A percentile compares a stretch with the other conserved stretches of the same genome.
Conservation (phyloP, 2,888 invertebrate species). For the Branchipolynoe longqiensis region DNA sequence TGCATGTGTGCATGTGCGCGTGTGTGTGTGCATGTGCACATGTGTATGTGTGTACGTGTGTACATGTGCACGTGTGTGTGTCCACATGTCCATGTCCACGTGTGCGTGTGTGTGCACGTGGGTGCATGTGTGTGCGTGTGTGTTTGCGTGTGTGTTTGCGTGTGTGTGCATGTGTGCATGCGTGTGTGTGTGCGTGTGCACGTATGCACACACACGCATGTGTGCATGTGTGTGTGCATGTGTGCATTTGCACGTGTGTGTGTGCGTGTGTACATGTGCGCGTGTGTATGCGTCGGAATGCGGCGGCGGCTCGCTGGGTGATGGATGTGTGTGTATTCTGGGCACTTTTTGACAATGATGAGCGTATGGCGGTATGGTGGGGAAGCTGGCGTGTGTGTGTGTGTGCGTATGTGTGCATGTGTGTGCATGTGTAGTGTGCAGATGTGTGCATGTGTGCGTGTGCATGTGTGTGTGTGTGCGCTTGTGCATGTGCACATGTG, state of each 20-base stretch:
- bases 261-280: no score
- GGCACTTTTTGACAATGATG: slow-evolving; percentile 51
- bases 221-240: no score
- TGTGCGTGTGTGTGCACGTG: background rate
- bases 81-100: background rate
- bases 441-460: background rate
- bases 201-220: no score
- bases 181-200: no score
- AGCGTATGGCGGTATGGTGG: slow-evolving; percentile 26
- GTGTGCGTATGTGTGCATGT: background rate
- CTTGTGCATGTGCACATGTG: background rate
- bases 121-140: no score
- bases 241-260: no score
- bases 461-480: no score
- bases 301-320: background rate
- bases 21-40: background rate
- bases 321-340: slow-evolving; percentile 42
- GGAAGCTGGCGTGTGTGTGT: slow-evolving; percentile 14
- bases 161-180: no score
- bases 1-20: background rate
- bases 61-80: background rate
- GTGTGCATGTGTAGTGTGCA: background rate
- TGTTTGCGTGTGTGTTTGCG: no score
- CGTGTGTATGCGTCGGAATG: no score
- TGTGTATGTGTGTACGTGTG: background rate